Base-by-base conservation (phyloP, 1,140 invertebrate species). In the Octopus sinensis region DNA sequence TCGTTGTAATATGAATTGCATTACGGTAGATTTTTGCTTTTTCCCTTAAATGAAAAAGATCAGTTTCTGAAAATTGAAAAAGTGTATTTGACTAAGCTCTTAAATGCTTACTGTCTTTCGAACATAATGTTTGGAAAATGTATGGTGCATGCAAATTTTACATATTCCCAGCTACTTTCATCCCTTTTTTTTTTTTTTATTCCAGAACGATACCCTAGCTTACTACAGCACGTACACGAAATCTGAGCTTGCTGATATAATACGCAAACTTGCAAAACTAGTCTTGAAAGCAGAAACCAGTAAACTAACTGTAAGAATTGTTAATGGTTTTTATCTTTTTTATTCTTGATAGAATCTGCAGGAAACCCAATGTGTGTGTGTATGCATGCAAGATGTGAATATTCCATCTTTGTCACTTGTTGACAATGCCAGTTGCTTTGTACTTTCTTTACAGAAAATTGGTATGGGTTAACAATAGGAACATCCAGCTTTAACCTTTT, bases 181-280 rank as follows among this genome's bases (percentile, higher is more conserved):
- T 62, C 56, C 9, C 4, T 1, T 17, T 62, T 12, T 62, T 9
- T 2, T 7, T 79, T 10, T 76, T 78, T 76, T 68, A 54, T 88
- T 87, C 56, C 86, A 92, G 92, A 91, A 85, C 30, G 87, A 90
- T 68, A 92, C 91, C 4, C 83, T 93, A 75, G 82, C 83, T 4
- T 90, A 89, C 84, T 92, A 93, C 87, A 92, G 91, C 85, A 87
- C 86, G 53, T 92, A 92, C 83, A 85, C 84, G 54, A 89, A 91
- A 81, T 82, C 88, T 4, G 86, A 91, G 54, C 78, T 93, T 3
- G 54, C 86, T 23, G 90, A 89, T 9, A 80, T 90, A 62, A 89
- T 91, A 81, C 83, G 88, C 54, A 89, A 89, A 82, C 82, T 93
- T 80, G 89, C 91, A 76, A 85, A 86, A 81, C 84, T 92, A 81